Percentiles rank a stretch among this genome's conserved stretches.
phyloP scores from a whole-genome alignment of 1,140 invertebrate genomes.

The Periplaneta americana region DNA sequence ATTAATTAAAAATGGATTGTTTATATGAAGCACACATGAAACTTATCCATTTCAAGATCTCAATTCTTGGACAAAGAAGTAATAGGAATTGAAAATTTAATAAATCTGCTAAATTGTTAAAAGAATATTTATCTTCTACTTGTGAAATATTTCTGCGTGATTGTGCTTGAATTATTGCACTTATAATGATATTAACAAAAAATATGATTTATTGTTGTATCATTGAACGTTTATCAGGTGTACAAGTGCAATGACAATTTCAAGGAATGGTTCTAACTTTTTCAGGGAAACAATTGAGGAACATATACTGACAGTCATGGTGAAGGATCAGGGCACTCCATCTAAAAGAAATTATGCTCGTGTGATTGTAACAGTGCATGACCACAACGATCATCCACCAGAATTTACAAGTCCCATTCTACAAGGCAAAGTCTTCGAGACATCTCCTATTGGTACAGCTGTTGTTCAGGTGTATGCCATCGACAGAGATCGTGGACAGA shows the following conservation, averaged over 20 bases:
- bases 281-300: slow-evolving; percentile 67
- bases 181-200: too few species aligned
- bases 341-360: slow-evolving; percentile 79
- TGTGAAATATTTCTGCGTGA: too few species aligned
- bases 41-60: too few species aligned
- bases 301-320: slow-evolving; percentile 85
- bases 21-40: too few species aligned
- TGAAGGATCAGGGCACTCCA: slow-evolving; percentile 82
- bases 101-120: too few species aligned
- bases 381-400: slow-evolving; percentile 87
- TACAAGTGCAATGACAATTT: too few species aligned
- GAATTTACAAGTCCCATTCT: slow-evolving; percentile 70
- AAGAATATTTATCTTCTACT: too few species aligned
- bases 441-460: slow-evolving; percentile 62
- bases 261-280: not conserved
- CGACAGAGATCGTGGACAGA: slow-evolving; percentile 76
- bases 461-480: slow-evolving; percentile 69
- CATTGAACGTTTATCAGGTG: too few species aligned
- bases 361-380: slow-evolving; percentile 73
- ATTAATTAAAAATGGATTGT: too few species aligned
- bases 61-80: too few species aligned
- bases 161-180: too few species aligned
- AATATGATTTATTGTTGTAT: not conserved
- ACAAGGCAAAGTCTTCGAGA: slow-evolving; percentile 71
- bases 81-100: too few species aligned